Evolutionary conservation across 2,797 vertebrate genomes (phyloP).

Genomic region (Parotocinclus haroldoi): DNA sequence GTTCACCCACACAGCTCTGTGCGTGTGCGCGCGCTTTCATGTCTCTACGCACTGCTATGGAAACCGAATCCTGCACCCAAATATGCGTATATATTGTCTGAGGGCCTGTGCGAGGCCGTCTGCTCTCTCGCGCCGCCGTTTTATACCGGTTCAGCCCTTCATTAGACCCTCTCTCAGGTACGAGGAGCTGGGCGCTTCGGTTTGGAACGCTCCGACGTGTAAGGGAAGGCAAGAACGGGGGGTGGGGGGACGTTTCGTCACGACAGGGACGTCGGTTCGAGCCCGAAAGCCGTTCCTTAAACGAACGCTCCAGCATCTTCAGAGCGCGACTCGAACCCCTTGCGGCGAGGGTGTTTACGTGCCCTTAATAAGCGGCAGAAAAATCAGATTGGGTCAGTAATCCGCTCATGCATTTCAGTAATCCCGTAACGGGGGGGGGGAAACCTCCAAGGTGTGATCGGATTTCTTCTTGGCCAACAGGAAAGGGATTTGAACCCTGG

Average conservation of each 20-base stretch:
- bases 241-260: background rate
- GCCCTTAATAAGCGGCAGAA: too few relatives aligned
- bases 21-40: conserved; percentile 61
- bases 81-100: conserved; percentile 55
- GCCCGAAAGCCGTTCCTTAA: background rate
- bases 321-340: too few relatives aligned
- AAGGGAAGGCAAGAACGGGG: background rate
- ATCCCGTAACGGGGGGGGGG: too few relatives aligned
- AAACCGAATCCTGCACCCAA: conserved; percentile 64
- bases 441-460: too few relatives aligned
- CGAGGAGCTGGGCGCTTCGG: background rate
- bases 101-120: conserved; percentile 15
- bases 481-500: too few relatives aligned
- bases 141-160: background rate
- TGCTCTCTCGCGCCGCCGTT: background rate
- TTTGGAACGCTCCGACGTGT: background rate
- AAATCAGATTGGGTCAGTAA: too few relatives aligned
- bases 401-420: too few relatives aligned
- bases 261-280: conserved; percentile 8
- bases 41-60: conserved; percentile 68
- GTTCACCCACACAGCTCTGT: conserved; percentile 37
- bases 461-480: too few relatives aligned
- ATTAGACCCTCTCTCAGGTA: background rate
- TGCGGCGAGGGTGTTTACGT: too few relatives aligned
- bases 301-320: too few relatives aligned